phyloP scores from a whole-genome alignment of 2,888 invertebrate genomes.

The Tipula confusa region DNA sequence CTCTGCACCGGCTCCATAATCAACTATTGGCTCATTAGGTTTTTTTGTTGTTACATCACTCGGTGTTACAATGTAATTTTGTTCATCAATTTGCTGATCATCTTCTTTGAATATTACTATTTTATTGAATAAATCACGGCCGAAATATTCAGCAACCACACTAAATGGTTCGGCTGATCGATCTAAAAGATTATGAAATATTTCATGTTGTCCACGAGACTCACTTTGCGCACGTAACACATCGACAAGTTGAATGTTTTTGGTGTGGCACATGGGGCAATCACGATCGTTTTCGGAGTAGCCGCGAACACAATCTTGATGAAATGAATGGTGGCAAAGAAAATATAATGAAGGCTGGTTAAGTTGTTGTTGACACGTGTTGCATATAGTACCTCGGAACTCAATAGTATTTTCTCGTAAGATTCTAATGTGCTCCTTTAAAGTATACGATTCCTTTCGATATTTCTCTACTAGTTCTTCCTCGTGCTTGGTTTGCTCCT shows the following conservation, averaged over 20 bases:
- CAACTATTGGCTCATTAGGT: not conserved
- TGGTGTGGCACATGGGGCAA: constrained; percentile 78
- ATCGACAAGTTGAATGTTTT: constrained; percentile 67
- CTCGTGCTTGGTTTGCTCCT: constrained; percentile 51
- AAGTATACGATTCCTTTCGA: constrained; percentile 65
- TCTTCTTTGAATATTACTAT: constrained; percentile 61
- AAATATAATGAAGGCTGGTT: constrained; percentile 91
- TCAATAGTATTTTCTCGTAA: constrained; percentile 70
- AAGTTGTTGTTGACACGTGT: constrained; percentile 81
- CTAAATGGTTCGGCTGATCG: constrained; percentile 67
- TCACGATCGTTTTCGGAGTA: constrained; percentile 84
- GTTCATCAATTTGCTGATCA: constrained; percentile 35
- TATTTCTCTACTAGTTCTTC: constrained; percentile 72
- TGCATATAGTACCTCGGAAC: constrained; percentile 84
- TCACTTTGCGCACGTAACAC: constrained; percentile 62
- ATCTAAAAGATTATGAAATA: constrained; percentile 62
- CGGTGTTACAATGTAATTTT: not conserved
- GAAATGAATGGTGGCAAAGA: constrained; percentile 92
- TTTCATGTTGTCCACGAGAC: too few species aligned
- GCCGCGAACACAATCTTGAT: constrained; percentile 89
- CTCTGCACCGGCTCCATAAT: constrained; percentile 57
- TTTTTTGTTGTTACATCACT: not conserved
- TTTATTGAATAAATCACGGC: constrained; percentile 81
- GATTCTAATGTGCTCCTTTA: constrained; percentile 68
- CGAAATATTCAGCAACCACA: constrained; percentile 87